These are phyloP conservation scores for Luehdorfia chinensis DNA, from an alignment of 1,140 invertebrate genomes.

Conservation along the genomic window DNA sequence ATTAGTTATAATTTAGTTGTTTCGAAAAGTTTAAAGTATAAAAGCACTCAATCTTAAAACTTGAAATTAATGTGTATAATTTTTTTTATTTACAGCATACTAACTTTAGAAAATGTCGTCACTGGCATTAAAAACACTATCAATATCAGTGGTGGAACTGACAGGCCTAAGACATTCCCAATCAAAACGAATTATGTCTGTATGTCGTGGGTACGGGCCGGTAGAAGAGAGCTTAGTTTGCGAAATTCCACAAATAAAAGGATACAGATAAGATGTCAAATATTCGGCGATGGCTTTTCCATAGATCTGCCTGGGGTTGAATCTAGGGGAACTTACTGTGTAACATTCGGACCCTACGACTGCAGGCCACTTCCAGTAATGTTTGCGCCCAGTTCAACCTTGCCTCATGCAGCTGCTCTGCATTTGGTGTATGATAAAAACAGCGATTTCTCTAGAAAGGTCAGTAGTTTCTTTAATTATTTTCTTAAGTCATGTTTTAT, in stretches of 20 bases:
- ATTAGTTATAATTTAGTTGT: too few species aligned
- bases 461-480: slow-evolving; percentile 20
- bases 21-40: too few species aligned
- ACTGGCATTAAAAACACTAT: slow-evolving; percentile 36
- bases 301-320: slow-evolving; percentile 49
- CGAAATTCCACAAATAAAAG: slow-evolving; percentile 54
- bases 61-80: too few species aligned
- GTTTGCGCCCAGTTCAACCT: slow-evolving; percentile 36
- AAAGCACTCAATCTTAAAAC: too few species aligned
- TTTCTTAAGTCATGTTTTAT: background rate
- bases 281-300: slow-evolving; percentile 54
- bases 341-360: slow-evolving; percentile 50
- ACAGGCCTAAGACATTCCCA: slow-evolving; percentile 49
- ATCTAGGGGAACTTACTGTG: slow-evolving; percentile 37
- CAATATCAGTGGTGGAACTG: slow-evolving; percentile 40
- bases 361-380: slow-evolving; percentile 47
- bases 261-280: slow-evolving; percentile 52
- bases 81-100: slow-evolving; percentile 33
- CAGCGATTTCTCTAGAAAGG: slow-evolving; percentile 53
- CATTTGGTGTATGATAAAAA: slow-evolving; percentile 53
- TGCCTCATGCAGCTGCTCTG: slow-evolving; percentile 42
- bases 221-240: slow-evolving; percentile 55
- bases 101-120: slow-evolving; percentile 48
- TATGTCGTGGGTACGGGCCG: slow-evolving; percentile 54
- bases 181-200: slow-evolving; percentile 56